phyloP scores from a whole-genome alignment of 2,888 invertebrate species.

The Hedya salicella region DNA sequence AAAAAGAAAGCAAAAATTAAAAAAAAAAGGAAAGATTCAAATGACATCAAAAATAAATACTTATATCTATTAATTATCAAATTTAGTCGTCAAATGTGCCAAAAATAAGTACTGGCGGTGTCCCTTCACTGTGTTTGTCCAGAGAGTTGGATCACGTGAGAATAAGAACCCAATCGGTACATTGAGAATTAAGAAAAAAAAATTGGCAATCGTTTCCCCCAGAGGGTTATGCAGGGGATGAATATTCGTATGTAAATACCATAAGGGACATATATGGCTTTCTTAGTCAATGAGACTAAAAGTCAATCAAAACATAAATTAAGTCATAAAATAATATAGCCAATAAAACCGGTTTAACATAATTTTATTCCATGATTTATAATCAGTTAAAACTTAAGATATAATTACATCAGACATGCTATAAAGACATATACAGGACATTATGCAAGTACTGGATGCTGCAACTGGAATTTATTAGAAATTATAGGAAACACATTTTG shows the following conservation, averaged over 20 bases:
- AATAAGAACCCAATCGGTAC: no score
- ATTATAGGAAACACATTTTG: slow-evolving; percentile 13
- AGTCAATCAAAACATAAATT: neutral
- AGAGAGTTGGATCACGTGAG: no score
- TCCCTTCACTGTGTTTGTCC: no score
- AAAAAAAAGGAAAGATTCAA: no score
- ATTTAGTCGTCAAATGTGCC: no score
- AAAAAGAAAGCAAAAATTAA: no score
- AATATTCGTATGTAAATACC: neutral
- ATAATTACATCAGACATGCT: neutral
- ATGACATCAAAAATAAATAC: no score
- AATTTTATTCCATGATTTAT: neutral
- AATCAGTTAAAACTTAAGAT: neutral
- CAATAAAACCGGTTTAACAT: neutral
- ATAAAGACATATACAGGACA: neutral
- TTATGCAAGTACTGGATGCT: neutral
- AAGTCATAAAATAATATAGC: neutral
- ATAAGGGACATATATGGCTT: neutral
- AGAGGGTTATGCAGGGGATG: no score
- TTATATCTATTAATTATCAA: no score
- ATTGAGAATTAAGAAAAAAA: no score
- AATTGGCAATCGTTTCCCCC: no score
- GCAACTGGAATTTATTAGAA: slow-evolving; percentile 7
- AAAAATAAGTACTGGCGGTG: no score
- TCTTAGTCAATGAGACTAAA: neutral